These are phyloP conservation scores for Solea solea DNA, from an alignment of 2,113 vertebrate species.

Conservation along the genomic window DNA sequence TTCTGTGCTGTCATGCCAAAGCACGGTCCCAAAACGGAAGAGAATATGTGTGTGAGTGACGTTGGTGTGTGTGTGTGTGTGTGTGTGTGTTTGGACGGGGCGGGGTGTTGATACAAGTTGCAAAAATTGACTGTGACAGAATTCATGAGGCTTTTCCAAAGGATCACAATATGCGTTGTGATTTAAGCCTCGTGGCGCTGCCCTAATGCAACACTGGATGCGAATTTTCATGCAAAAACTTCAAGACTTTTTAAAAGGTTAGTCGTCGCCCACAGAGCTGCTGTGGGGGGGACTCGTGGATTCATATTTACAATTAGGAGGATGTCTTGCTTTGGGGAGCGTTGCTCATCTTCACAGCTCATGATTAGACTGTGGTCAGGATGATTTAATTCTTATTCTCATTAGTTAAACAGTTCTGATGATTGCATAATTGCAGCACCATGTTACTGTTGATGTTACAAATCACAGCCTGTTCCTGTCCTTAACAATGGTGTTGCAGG, in stretches of 20 bases:
- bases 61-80: neutral
- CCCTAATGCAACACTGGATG: slow-evolving; percentile 14
- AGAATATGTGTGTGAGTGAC: neutral
- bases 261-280: neutral
- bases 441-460: neutral
- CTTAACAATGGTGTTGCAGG: neutral
- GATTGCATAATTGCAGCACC: slow-evolving; percentile 3
- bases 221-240: slow-evolving; percentile 20
- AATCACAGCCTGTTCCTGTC: neutral
- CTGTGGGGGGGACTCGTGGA: neutral
- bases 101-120: neutral
- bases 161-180: neutral
- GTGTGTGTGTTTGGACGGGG: neutral
- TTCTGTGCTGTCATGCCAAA: neutral
- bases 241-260: slow-evolving; percentile 17
- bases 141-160: slow-evolving; percentile 3
- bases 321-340: neutral
- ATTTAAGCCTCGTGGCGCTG: neutral
- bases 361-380: slow-evolving; percentile 3
- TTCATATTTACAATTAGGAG: slow-evolving; percentile 3
- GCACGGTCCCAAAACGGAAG: slow-evolving; percentile 54
- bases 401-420: slow-evolving; percentile 8
- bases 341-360: slow-evolving; percentile 13
- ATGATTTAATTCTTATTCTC: slow-evolving; percentile 18
- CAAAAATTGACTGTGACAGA: slow-evolving; percentile 4